phyloP scores from a whole-genome alignment of 2,797 vertebrate species.

The Cyclura pinguis region DNA sequence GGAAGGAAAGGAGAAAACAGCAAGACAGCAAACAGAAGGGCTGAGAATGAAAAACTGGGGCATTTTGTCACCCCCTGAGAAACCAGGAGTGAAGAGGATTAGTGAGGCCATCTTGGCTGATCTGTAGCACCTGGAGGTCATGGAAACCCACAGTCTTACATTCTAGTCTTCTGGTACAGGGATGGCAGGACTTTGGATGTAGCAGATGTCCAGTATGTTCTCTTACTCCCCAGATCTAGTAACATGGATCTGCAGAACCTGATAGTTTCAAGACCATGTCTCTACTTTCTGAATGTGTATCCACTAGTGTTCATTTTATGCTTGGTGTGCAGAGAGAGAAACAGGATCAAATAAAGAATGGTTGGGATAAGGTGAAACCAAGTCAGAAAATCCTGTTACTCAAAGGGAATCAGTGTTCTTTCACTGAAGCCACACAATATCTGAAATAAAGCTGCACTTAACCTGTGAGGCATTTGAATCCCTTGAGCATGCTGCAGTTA shows the following conservation, averaged over 20 bases:
- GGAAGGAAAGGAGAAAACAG: too few relatives aligned
- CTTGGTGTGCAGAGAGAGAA: conserved; percentile 60
- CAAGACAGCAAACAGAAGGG: too few relatives aligned
- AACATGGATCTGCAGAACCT: conserved; percentile 33
- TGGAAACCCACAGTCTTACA: background rate
- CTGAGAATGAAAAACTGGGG: too few relatives aligned
- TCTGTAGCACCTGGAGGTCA: too few relatives aligned
- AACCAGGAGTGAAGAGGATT: too few relatives aligned
- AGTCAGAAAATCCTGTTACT: conserved; percentile 61
- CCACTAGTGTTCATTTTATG: conserved; percentile 61
- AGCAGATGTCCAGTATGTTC: background rate
- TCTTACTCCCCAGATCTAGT: background rate
- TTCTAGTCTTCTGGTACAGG: background rate
- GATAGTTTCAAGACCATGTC: conserved; percentile 70
- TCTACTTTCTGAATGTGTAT: conserved; percentile 70
- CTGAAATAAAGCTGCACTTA: conserved; percentile 71
- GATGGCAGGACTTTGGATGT: background rate
- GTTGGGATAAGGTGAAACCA: conserved; percentile 57
- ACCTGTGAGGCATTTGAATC: conserved; percentile 69
- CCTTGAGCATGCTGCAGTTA: conserved; percentile 61
- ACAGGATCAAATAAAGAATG: conserved; percentile 61
- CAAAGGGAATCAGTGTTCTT: conserved; percentile 60
- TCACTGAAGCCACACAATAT: conserved; percentile 66
- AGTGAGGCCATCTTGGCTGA: too few relatives aligned
- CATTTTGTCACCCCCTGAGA: too few relatives aligned